Evolutionary conservation across 2,888 invertebrate genomes (phyloP).

Genomic region (Thyatira batis): DNA sequence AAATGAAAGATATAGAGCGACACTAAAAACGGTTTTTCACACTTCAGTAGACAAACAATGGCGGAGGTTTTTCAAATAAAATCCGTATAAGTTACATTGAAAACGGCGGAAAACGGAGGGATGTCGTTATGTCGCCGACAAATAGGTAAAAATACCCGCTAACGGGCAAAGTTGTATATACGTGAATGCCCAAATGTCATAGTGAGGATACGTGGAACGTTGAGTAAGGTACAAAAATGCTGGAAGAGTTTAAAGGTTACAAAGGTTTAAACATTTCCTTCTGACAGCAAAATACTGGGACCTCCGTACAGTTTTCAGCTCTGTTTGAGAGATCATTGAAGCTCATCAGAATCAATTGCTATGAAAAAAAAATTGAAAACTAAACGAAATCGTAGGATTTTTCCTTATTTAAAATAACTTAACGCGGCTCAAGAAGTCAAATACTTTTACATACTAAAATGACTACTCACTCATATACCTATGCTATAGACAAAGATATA

Average conservation of each 20-base stretch:
- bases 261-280: slow-evolving; percentile 8
- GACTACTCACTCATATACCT: no score
- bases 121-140: slow-evolving; percentile 47
- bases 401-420: no score
- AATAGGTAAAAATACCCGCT: slow-evolving; percentile 48
- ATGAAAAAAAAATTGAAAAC: no score
- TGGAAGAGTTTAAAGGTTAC: slow-evolving; percentile 8
- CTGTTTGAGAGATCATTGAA: no score
- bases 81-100: slow-evolving; percentile 6
- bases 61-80: slow-evolving; percentile 3
- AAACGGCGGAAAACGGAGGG: slow-evolving; percentile 22
- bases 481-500: no score
- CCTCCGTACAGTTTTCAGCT: no score
- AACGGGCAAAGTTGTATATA: slow-evolving; percentile 44
- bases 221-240: slow-evolving; percentile 3
- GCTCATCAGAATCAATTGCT: no score
- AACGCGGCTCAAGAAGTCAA: no score
- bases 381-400: no score
- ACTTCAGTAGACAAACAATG: background rate
- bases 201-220: slow-evolving; percentile 13
- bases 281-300: no score
- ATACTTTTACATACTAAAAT: no score
- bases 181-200: slow-evolving; percentile 37
- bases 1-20: background rate
- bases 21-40: background rate